A percentile compares a stretch with the other conserved stretches of the same genome.
These are phyloP conservation scores for Colistium nudipinnis DNA, from an alignment of 2,113 vertebrate species.

Conservation along the genomic window DNA sequence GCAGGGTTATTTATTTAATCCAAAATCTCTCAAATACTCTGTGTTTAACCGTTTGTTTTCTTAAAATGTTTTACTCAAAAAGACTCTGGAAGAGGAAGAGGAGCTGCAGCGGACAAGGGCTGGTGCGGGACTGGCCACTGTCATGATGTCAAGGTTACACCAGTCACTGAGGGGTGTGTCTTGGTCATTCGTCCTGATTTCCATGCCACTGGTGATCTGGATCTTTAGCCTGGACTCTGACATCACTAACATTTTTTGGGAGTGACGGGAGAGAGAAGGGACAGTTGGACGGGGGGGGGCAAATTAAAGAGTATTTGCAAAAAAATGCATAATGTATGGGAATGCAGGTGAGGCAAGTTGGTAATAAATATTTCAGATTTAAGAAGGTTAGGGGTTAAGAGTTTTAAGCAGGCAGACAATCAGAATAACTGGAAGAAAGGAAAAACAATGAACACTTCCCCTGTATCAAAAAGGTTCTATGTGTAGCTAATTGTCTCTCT, in stretches of 20 bases:
- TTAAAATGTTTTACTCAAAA: not conserved
- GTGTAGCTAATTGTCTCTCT: constrained; percentile 17
- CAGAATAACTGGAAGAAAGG: constrained; percentile 10
- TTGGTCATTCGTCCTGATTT: constrained; percentile 81
- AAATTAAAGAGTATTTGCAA: not conserved
- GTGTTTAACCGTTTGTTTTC: not conserved
- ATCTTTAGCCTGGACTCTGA: constrained; percentile 86
- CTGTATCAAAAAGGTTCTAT: constrained; percentile 25
- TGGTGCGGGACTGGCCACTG: not conserved
- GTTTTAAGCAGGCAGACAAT: constrained; percentile 47
- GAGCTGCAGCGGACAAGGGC: constrained; percentile 37
- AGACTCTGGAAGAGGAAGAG: constrained; percentile 74
- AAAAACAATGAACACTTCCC: not conserved
- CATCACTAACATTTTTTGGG: constrained; percentile 86
- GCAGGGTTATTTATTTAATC: not conserved
- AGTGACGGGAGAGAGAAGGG: constrained; percentile 49
- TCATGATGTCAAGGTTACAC: constrained; percentile 17
- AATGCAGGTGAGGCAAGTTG: not conserved
- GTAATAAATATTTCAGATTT: not conserved
- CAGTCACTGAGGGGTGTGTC: constrained; percentile 75
- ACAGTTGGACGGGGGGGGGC: not conserved
- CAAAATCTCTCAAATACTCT: not conserved
- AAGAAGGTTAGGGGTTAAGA: not conserved
- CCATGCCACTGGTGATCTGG: constrained; percentile 79
- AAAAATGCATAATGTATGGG: no score